These are phyloP conservation scores for Ancistrus triradiatus DNA, from an alignment of 2,113 vertebrate genomes.

Conservation along the genomic window DNA sequence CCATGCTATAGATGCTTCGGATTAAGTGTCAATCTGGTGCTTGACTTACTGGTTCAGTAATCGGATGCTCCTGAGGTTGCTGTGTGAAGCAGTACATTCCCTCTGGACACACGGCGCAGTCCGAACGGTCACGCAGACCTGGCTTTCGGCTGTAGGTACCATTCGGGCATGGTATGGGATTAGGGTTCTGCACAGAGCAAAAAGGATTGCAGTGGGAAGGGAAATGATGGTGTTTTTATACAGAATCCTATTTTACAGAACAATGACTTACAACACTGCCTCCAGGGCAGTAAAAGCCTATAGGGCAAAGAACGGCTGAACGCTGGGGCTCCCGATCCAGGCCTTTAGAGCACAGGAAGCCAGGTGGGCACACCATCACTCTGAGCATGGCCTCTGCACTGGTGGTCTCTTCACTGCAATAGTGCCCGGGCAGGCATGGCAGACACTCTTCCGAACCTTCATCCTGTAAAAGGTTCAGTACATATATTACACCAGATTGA, in stretches of 20 bases:
- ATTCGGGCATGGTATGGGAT: conserved; percentile 76
- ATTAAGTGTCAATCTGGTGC: too few relatives aligned
- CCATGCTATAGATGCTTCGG: neutral
- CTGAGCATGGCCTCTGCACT: conserved; percentile 79
- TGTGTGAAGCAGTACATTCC: conserved; percentile 77
- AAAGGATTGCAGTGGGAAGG: neutral
- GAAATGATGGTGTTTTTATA: too few relatives aligned
- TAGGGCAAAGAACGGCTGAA: conserved; percentile 73
- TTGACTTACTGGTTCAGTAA: conserved; percentile 73
- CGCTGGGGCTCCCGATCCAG: conserved; percentile 71
- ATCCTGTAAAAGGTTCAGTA: conserved; percentile 56
- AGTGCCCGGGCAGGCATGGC: conserved; percentile 76
- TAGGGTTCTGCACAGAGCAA: conserved; percentile 61
- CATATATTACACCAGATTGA: too few relatives aligned
- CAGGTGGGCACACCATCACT: conserved; percentile 76
- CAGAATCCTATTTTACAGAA: too few relatives aligned
- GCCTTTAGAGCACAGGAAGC: conserved; percentile 78
- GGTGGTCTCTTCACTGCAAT: conserved; percentile 76
- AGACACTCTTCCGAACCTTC: conserved; percentile 71
- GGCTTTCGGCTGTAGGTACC: conserved; percentile 73
- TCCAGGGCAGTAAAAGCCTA: conserved; percentile 78
- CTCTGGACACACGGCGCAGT: conserved; percentile 71
- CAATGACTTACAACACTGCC: conserved; percentile 69
- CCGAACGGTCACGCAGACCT: conserved; percentile 68
- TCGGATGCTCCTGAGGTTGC: conserved; percentile 60